These are phyloP conservation scores for Graptemys geographica DNA, from an alignment of 2,797 vertebrate genomes.

Conservation along the genomic window DNA sequence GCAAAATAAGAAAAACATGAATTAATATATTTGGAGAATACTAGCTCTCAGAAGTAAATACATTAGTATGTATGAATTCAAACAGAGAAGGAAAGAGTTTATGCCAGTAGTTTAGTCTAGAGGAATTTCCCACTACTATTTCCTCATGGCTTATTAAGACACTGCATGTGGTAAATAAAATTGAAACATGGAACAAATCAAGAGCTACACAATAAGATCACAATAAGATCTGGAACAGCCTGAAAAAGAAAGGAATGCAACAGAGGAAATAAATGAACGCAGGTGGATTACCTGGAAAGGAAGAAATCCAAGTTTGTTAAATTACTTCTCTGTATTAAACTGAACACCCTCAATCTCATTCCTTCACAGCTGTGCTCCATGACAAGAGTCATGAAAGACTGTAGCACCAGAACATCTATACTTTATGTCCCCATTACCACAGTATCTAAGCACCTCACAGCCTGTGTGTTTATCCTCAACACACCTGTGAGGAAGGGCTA, in stretches of 20 bases:
- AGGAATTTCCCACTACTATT: constrained; percentile 64
- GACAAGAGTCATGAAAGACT: constrained; percentile 46
- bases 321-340: constrained; percentile 36
- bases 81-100: constrained; percentile 36
- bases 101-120: constrained; percentile 57
- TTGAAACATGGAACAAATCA: constrained; percentile 73
- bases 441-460: background rate
- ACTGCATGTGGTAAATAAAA: constrained; percentile 70
- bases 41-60: constrained; percentile 4
- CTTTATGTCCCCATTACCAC: background rate
- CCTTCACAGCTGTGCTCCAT: constrained; percentile 30
- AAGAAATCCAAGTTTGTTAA: constrained; percentile 60
- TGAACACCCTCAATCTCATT: background rate
- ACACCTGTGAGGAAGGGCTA: background rate
- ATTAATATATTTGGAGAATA: constrained; percentile 10
- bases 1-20: constrained; percentile 57
- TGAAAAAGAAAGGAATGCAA: constrained; percentile 64
- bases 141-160: constrained; percentile 59
- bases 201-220: constrained; percentile 58
- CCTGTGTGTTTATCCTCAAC: background rate
- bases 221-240: constrained; percentile 21
- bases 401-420: background rate
- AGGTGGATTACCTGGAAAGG: constrained; percentile 65
- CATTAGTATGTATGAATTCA: constrained; percentile 39
- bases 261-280: constrained; percentile 65